phyloP scores from a whole-genome alignment of 2,113 vertebrate species.

The Syngnathus typhle region DNA sequence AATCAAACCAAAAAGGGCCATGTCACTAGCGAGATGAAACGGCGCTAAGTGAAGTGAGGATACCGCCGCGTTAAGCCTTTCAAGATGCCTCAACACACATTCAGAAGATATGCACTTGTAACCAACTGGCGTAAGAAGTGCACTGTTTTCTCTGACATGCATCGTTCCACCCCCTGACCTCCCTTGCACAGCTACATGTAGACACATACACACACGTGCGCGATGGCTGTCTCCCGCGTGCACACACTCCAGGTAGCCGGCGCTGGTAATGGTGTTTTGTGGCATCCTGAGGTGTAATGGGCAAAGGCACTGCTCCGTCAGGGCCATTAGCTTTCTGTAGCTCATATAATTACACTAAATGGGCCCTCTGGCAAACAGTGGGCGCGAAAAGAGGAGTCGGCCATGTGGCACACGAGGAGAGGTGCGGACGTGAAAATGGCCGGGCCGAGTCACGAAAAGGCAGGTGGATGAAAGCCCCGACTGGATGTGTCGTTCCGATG shows the following conservation, averaged over 20 bases:
- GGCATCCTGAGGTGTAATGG: conserved; percentile 62
- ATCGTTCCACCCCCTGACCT: conserved; percentile 30
- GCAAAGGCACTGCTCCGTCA: conserved; percentile 52
- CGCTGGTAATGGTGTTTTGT: conserved; percentile 60
- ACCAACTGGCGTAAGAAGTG: conserved; percentile 24
- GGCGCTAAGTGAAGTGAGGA: conserved; percentile 29
- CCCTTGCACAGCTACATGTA: conserved; percentile 33
- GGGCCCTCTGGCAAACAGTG: conserved; percentile 63
- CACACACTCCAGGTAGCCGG: conserved; percentile 28
- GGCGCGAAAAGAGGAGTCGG: conserved; percentile 52
- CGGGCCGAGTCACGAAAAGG: conserved; percentile 7
- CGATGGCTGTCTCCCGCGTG: conserved; percentile 18
- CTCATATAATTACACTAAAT: conserved; percentile 68
- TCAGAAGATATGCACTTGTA: conserved; percentile 8
- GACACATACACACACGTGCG: neutral
- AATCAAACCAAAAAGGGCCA: conserved; percentile 1
- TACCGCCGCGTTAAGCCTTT: conserved; percentile 20
- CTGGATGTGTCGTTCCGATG: neutral
- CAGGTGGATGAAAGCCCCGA: conserved; percentile 6
- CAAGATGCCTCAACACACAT: conserved; percentile 11
- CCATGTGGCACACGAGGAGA: conserved; percentile 14
- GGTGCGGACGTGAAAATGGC: neutral
- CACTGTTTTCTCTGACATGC: conserved; percentile 29
- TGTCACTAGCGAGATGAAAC: conserved; percentile 26
- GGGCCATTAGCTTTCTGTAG: conserved; percentile 64